Evolutionary conservation across 2,888 invertebrate genomes (phyloP).

Genomic region (Spatulosminthurus flaviceps): DNA sequence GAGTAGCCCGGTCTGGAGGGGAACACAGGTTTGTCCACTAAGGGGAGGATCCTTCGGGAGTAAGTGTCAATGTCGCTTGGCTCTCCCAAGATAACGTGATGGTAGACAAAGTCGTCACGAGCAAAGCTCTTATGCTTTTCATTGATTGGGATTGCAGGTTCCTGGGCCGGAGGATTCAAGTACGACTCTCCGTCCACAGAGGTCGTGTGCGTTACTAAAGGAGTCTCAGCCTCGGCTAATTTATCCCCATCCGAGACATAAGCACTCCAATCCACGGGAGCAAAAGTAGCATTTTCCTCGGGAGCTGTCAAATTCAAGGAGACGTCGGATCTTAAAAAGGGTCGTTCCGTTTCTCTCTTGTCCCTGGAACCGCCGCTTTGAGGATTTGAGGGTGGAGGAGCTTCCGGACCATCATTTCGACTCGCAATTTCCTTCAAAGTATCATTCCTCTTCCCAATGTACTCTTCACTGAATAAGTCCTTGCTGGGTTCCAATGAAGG

Average conservation of each 20-base stretch:
- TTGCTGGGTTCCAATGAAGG: conserved; percentile 62
- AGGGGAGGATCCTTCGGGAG: conserved; percentile 54
- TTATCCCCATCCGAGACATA: conserved; percentile 48
- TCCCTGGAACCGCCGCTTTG: conserved; percentile 54
- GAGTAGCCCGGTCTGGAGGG: conserved; percentile 50
- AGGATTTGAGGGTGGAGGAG: not conserved
- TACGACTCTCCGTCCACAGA: conserved; percentile 38
- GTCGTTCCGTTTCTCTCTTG: conserved; percentile 58
- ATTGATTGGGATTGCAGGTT: not conserved
- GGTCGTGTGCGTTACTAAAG: conserved; percentile 16
- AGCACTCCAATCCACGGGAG: conserved; percentile 59
- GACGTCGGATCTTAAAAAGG: conserved; percentile 26
- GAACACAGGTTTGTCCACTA: conserved; percentile 55
- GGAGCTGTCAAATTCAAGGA: conserved; percentile 55
- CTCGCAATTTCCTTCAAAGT: conserved; percentile 55
- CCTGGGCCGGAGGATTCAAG: conserved; percentile 11
- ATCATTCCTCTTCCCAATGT: conserved; percentile 57
- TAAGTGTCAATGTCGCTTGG: conserved; percentile 46
- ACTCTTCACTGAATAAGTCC: conserved; percentile 54
- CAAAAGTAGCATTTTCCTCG: conserved; percentile 60
- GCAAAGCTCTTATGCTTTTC: not conserved
- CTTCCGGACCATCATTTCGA: conserved; percentile 39
- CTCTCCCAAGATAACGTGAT: conserved; percentile 39
- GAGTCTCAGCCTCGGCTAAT: conserved; percentile 30
- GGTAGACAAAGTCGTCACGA: conserved; percentile 45